phyloP scores from a whole-genome alignment of 1,140 invertebrate genomes.

The Saccostrea cuccullata region DNA sequence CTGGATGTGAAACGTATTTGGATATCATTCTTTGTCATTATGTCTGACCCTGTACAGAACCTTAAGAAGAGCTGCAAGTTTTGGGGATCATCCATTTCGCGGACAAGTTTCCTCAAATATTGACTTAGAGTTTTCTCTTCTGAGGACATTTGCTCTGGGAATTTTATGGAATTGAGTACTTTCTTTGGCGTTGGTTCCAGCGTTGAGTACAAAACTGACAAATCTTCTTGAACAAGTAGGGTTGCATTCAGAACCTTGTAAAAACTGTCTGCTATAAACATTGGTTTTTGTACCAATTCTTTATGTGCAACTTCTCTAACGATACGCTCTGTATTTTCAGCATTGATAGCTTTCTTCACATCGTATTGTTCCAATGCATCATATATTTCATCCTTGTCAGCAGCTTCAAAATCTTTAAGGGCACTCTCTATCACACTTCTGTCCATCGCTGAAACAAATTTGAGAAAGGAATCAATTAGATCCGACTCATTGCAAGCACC shows the following conservation, averaged over 20 bases:
- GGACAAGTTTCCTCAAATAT: slow-evolving; percentile 39
- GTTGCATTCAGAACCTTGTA: slow-evolving; percentile 35
- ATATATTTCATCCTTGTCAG: slow-evolving; percentile 40
- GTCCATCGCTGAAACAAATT: slow-evolving; percentile 42
- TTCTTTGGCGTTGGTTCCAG: slow-evolving; percentile 40
- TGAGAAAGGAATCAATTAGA: slow-evolving; percentile 46
- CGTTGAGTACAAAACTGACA: slow-evolving; percentile 6
- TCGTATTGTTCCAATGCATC: slow-evolving; percentile 43
- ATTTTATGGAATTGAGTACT: slow-evolving; percentile 28
- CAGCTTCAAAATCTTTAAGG: slow-evolving; percentile 46
- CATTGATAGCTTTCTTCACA: slow-evolving; percentile 16
- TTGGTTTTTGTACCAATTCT: slow-evolving; percentile 48
- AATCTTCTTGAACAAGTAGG: slow-evolving; percentile 30
- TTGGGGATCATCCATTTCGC: slow-evolving; percentile 44
- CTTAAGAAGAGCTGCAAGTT: slow-evolving; percentile 40
- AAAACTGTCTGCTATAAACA: slow-evolving; percentile 48
- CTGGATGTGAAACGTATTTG: background rate
- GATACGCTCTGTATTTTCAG: slow-evolving; percentile 34
- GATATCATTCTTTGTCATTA: slow-evolving; percentile 30
- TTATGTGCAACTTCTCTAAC: slow-evolving; percentile 47
- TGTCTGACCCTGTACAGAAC: slow-evolving; percentile 44
- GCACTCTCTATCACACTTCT: slow-evolving; percentile 18
- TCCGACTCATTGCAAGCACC: slow-evolving; percentile 26
- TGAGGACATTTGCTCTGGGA: slow-evolving; percentile 35
- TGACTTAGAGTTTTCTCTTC: slow-evolving; percentile 42